Evolutionary conservation across 2,113 vertebrate genomes (phyloP), one percentile per base, ranked within the genome.

Genomic region (Anseranas semipalmata): DNA sequence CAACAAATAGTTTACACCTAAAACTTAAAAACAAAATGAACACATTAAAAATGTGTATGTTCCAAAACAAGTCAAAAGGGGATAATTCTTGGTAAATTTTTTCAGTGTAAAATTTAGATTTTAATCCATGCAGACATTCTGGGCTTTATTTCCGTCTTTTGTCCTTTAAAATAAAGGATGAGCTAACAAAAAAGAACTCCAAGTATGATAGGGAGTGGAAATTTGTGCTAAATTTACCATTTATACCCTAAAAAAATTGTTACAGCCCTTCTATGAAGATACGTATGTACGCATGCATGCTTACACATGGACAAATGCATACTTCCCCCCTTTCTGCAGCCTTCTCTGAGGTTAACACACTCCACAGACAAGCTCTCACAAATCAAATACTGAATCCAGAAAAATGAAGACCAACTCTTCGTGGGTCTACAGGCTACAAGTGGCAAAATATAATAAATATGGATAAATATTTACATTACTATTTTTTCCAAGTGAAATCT

Each of bases 301-400:
- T 86, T 77, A n/a, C 39, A 56, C 45, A 48, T 11, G 75, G 75
- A 73, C 27, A 77, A 7, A 67, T 33, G 39, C 24, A 75, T 27
- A 27, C 20, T n/a, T 77, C 63, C 39, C 85, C 59, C 21, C 32
- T 7, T 33, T 50, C 89, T 50, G 80, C 78, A 87, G 81, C 82
- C 76, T 83, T 83, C 89, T 60, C 85, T 2, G 14, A 90, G 81
- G 81, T 62, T 62, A 67, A 77, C 48, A 62, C 15, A 39, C 25
- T 84, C 68, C 67, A 65, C 52, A 70, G 87, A 95, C 65, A 74
- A 56, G 43, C 53, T 66, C 48, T 39, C 28, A 43, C 18, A 90
- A n/a, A 58, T 65, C 50, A 95, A 93, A 91, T 46, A 35, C 67
- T 91, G 89, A 92, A 85, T 83, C 70, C 67, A 93, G 73, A 95